A percentile compares a stretch with the other conserved stretches of the same genome.
Conservation (phyloP, 2,888 invertebrate species). For the Catocala sponsa region DNA sequence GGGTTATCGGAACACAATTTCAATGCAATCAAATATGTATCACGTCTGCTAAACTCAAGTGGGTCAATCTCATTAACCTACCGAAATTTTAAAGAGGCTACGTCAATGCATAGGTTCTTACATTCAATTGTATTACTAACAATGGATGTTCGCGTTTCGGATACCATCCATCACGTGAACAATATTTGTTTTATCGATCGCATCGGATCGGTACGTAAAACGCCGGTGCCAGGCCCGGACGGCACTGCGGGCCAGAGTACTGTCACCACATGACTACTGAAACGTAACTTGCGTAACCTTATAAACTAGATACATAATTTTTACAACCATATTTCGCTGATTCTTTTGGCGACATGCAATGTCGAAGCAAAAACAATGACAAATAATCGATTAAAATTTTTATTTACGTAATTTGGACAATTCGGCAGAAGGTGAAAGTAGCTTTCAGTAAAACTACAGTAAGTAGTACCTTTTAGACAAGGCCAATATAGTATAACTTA, state of each 20-base stretch:
- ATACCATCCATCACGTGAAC: constrained; percentile 80
- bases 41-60: constrained; percentile 17
- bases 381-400: background rate
- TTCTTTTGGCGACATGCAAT: constrained; percentile 32
- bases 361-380: constrained; percentile 9
- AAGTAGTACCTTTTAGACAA: no score
- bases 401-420: background rate
- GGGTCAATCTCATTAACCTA: constrained; percentile 42
- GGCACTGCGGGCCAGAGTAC: constrained; percentile 57
- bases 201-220: constrained; percentile 59
- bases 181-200: constrained; percentile 83
- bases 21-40: constrained; percentile 9
- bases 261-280: constrained; percentile 42
- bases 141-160: constrained; percentile 60
- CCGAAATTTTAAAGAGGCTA: constrained; percentile 42
- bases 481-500: no score
- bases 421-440: no score
- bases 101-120: constrained; percentile 41
- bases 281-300: constrained; percentile 42
- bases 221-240: constrained; percentile 72
- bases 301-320: constrained; percentile 44
- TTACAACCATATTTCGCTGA: constrained; percentile 26
- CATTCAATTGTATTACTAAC: constrained; percentile 59
- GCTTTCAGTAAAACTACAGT: no score
- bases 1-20: constrained; percentile 17